A percentile compares a stretch with the other conserved stretches of the same genome.
phyloP scores from a whole-genome alignment of 2,888 invertebrate species.

The Isoperla grammatica region DNA sequence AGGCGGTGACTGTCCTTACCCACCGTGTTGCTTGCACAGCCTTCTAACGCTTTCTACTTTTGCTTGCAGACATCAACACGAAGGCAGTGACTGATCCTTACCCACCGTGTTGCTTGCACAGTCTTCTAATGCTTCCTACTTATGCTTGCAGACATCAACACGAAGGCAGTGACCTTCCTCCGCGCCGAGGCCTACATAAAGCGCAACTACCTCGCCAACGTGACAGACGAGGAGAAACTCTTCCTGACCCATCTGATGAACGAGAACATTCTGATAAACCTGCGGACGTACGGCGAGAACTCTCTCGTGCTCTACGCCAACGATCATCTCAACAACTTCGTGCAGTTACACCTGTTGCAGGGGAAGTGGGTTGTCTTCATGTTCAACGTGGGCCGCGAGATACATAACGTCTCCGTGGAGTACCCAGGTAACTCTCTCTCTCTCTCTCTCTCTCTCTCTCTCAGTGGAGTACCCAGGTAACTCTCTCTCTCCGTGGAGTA shows the following conservation, averaged over 20 bases:
- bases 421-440: constrained; percentile 47
- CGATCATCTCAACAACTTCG: constrained; percentile 89
- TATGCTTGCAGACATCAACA: constrained; percentile 91
- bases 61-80: too few species aligned
- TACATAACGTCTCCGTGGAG: constrained; percentile 70
- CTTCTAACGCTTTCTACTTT: too few species aligned
- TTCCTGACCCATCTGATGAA: constrained; percentile 66
- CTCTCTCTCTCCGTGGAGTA: not conserved
- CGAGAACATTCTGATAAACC: constrained; percentile 78
- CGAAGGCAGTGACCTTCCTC: constrained; percentile 82
- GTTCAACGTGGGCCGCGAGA: constrained; percentile 76
- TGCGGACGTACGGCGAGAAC: constrained; percentile 78
- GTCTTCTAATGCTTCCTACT: too few species aligned
- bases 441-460: too few species aligned
- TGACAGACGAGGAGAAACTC: constrained; percentile 56
- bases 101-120: too few species aligned
- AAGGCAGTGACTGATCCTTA: too few species aligned
- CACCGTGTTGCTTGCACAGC: too few species aligned
- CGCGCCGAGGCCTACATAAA: constrained; percentile 72
- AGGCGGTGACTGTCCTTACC: too few species aligned
- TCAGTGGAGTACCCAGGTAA: not conserved
- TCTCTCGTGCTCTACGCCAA: constrained; percentile 84
- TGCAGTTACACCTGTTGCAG: constrained; percentile 77
- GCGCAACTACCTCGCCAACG: constrained; percentile 68
- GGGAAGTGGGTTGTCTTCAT: constrained; percentile 75